These are phyloP conservation scores for Hassar affinis DNA, from an alignment of 2,113 vertebrate genomes.

Conservation along the genomic window DNA sequence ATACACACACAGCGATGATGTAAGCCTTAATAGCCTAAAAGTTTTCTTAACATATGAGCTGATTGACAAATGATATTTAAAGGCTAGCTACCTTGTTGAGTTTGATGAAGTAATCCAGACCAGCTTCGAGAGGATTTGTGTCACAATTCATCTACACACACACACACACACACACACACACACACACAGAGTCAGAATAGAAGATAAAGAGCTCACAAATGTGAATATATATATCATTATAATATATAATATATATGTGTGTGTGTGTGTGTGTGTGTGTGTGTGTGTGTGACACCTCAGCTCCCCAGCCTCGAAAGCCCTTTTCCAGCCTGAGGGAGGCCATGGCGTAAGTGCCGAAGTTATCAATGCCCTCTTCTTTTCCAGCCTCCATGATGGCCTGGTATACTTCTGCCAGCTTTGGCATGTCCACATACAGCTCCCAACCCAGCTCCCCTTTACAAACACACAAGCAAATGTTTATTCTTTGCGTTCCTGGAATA, in stretches of 20 bases:
- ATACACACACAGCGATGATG: constrained; percentile 1
- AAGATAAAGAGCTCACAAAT: no score
- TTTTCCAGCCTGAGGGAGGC: constrained; percentile 89
- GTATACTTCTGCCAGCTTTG: constrained; percentile 81
- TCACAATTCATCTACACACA: constrained; percentile 93
- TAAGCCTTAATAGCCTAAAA: background rate
- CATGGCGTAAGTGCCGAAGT: constrained; percentile 94
- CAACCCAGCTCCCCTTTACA: constrained; percentile 91
- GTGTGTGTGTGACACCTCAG: constrained; percentile 77
- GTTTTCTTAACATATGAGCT: background rate
- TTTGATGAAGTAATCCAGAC: constrained; percentile 91
- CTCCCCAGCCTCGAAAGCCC: constrained; percentile 93
- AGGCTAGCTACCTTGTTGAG: constrained; percentile 84
- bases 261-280: no score
- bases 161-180: constrained; percentile 21
- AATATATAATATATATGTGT: no score
- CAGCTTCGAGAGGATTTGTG: constrained; percentile 94
- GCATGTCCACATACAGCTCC: constrained; percentile 88
- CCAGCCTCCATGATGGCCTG: constrained; percentile 84
- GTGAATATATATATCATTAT: no score
- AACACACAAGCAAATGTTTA: constrained; percentile 26
- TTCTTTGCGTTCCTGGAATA: background rate
- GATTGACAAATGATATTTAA: background rate
- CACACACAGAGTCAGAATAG: background rate
- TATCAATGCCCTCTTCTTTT: constrained; percentile 85